Conservation (phyloP, 2,113 vertebrate species). For the Antechinus stuartii region DNA sequence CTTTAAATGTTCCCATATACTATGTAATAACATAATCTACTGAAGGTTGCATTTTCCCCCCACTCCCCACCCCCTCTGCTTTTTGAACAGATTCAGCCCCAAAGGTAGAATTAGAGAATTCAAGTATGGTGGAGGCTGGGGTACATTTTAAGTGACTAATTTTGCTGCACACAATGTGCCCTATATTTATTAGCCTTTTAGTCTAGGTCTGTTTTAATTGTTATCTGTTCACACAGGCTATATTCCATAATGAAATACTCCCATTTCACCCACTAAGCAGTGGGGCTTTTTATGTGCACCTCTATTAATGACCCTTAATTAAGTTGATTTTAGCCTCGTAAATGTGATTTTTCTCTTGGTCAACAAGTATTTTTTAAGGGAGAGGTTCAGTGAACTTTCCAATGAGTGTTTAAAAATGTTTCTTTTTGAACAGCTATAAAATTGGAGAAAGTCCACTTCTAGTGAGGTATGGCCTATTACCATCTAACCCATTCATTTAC, state of each 20-base stretch:
- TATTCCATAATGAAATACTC: conserved; percentile 87
- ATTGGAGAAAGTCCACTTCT: conserved; percentile 76
- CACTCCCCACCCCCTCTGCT: conserved; percentile 13
- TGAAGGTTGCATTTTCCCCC: conserved; percentile 74
- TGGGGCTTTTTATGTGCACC: conserved; percentile 83
- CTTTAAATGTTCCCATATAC: conserved; percentile 65
- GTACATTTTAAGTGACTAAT: conserved; percentile 78
- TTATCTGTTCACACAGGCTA: conserved; percentile 83
- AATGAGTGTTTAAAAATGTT: conserved; percentile 75
- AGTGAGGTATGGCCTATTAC: conserved; percentile 64
- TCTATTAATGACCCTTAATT: conserved; percentile 88
- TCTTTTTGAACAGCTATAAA: conserved; percentile 76
- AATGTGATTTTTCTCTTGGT: conserved; percentile 84
- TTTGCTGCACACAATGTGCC: conserved; percentile 77
- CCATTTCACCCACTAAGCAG: conserved; percentile 83
- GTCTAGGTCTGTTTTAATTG: conserved; percentile 88
- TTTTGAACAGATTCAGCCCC: conserved; percentile 50
- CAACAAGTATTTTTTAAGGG: conserved; percentile 85
- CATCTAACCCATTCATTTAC: conserved; percentile 59
- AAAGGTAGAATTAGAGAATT: conserved; percentile 70
- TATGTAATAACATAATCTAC: conserved; percentile 60
- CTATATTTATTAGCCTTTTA: conserved; percentile 86
- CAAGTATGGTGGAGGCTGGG: conserved; percentile 71
- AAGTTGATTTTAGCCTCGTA: conserved; percentile 86
- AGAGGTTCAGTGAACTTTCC: conserved; percentile 79